phyloP scores from a whole-genome alignment of 2,888 invertebrate species.

The Arrhopalites spinosus region DNA sequence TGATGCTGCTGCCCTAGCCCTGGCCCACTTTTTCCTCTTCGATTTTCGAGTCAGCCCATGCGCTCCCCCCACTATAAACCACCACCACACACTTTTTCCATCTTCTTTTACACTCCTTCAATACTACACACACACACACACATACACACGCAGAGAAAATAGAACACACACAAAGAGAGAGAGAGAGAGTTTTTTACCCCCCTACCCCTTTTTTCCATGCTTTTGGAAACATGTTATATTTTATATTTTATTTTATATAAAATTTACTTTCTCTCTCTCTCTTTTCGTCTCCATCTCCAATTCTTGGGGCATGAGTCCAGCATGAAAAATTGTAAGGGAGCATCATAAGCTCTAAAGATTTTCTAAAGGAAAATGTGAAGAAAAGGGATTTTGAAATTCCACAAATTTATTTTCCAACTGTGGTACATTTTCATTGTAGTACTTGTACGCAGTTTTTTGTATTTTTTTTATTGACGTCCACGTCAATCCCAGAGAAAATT shows the following conservation, averaged over 20 bases:
- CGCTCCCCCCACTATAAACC: constrained; percentile 41
- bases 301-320: too few species aligned
- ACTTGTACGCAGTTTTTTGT: too few species aligned
- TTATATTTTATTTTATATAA: neutral
- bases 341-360: too few species aligned
- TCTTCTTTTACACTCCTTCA: neutral
- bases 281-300: neutral
- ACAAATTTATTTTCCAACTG: too few species aligned
- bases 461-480: too few species aligned
- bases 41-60: constrained; percentile 54
- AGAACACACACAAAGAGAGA: neutral
- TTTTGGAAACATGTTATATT: neutral
- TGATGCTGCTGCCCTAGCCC: constrained; percentile 38
- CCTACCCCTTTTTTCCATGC: neutral
- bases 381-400: too few species aligned
- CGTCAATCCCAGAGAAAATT: neutral
- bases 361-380: too few species aligned
- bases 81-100: neutral
- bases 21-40: constrained; percentile 56
- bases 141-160: neutral
- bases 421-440: too few species aligned
- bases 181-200: neutral
- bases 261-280: neutral
- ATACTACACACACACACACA: neutral
- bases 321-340: too few species aligned